These are phyloP conservation scores for Leucophenga varia DNA, from an alignment of 1,140 invertebrate species.

Conservation along the genomic window DNA sequence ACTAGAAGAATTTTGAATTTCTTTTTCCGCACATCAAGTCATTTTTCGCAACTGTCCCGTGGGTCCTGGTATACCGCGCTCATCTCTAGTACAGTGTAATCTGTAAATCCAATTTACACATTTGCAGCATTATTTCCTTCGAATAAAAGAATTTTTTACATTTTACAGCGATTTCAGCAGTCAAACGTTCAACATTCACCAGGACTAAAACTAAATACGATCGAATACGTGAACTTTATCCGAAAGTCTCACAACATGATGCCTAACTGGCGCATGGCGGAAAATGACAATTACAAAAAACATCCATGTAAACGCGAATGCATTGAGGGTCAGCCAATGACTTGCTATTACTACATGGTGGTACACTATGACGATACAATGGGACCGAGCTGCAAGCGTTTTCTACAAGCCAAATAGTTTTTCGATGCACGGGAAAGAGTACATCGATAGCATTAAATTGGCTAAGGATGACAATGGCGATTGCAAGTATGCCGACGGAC, in stretches of 20 bases:
- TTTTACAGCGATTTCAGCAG: too few relatives aligned
- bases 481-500: conserved; percentile 64
- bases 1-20: too few relatives aligned
- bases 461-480: conserved; percentile 44
- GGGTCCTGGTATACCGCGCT: too few relatives aligned
- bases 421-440: conserved; percentile 33
- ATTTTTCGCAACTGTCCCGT: too few relatives aligned
- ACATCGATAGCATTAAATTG: conserved; percentile 26
- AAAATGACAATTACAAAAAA: conserved; percentile 23
- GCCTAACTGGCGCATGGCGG: conserved; percentile 39
- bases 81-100: too few relatives aligned
- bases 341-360: conserved; percentile 52
- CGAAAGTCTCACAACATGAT: conserved; percentile 27
- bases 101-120: too few relatives aligned
- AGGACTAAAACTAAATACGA: conserved; percentile 49
- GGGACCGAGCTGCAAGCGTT: conserved; percentile 37
- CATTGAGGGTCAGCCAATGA: conserved; percentile 36
- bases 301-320: conserved; percentile 47
- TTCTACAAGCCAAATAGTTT: conserved; percentile 35
- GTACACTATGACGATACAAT: conserved; percentile 51
- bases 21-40: too few relatives aligned
- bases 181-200: too few relatives aligned
- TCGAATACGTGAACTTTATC: conserved; percentile 37
- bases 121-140: too few relatives aligned
- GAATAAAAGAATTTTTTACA: too few relatives aligned